Percentiles rank a stretch among this genome's conserved stretches.
Conservation (phyloP, 2,888 invertebrate species). For the Meganola albula region DNA sequence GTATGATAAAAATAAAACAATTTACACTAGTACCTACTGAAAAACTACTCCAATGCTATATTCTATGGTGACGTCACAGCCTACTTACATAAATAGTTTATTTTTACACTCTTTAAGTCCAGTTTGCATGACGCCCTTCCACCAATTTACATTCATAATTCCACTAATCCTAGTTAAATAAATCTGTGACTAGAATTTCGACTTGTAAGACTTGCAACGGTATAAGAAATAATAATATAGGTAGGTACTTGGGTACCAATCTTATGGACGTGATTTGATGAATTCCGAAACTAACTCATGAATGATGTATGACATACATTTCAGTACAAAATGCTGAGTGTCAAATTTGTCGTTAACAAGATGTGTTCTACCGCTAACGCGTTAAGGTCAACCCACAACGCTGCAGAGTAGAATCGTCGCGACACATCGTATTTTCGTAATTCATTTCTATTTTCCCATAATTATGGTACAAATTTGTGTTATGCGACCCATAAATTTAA, state of each 20-base stretch:
- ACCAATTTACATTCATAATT: slow-evolving; percentile 21
- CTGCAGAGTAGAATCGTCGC: too few relatives aligned
- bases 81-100: slow-evolving; percentile 6
- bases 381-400: too few relatives aligned
- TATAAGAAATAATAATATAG: slow-evolving; percentile 34
- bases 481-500: too few relatives aligned
- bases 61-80: slow-evolving; percentile 2
- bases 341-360: slow-evolving; percentile 5
- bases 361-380: too few relatives aligned
- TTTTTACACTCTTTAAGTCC: not conserved
- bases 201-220: slow-evolving; percentile 34
- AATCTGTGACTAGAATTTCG: slow-evolving; percentile 30
- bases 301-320: too few relatives aligned
- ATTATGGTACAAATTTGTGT: too few relatives aligned
- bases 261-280: slow-evolving; percentile 38
- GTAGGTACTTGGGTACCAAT: too few relatives aligned
- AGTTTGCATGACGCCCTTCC: slow-evolving; percentile 16
- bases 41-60: not conserved
- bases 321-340: too few relatives aligned
- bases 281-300: slow-evolving; percentile 47
- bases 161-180: slow-evolving; percentile 20
- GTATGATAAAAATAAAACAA: not conserved
- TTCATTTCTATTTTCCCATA: too few relatives aligned
- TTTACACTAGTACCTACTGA: not conserved
- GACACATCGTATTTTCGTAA: too few relatives aligned